Evolutionary conservation across 2,797 vertebrate species (phyloP), one percentile per base, ranked within the genome.

Genomic region (Gymnothorax reevesii): DNA sequence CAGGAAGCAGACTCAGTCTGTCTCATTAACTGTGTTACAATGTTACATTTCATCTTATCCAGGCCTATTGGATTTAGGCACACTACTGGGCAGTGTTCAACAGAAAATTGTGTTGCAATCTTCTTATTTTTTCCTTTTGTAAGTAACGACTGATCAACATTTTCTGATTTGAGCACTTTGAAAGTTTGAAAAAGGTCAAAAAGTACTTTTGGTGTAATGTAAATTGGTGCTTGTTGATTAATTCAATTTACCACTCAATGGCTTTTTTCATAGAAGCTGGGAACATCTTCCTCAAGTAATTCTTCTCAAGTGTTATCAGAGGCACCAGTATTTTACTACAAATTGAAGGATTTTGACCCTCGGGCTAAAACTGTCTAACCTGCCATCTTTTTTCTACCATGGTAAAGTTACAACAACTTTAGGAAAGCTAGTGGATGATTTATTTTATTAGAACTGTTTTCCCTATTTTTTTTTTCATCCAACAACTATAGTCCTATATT

Each of bases 401-500:
- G 52, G 20, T 49, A 2, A 49, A 52, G 42, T 49, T 5, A 52
- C 73, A 49, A 52, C 42, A 33, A 77, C 33, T n/a, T 17, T 3
- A 17, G 12, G 6, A 77, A 77, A 77, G 12, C 7, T 49, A 49
- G 42, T 52, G 3, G 42, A 12, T 49, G 13, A 20, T 77, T 77
- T 52, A 77, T 4, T 13, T 0, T 52, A 77, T 77, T 49, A 15
- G 15, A 17, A 52, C 52, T 52, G 22, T 12, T 27, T 73, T 25
- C 13, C 7, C 3, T 73, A n/a, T 73, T 73, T 27, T 73, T 73
- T 83, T 83, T 83, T 83, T 13, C 33, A 7, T 25, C 33, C 64
- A 12, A 49, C 57, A 20, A 57, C 15, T 83, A 22, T 22, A 75
- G 54, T 62, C 33, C 27, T 87, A n/a, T 27, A 59, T n/a, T 89